phyloP scores from a whole-genome alignment of 1,140 invertebrate genomes.

The Aphidius gifuensis region DNA sequence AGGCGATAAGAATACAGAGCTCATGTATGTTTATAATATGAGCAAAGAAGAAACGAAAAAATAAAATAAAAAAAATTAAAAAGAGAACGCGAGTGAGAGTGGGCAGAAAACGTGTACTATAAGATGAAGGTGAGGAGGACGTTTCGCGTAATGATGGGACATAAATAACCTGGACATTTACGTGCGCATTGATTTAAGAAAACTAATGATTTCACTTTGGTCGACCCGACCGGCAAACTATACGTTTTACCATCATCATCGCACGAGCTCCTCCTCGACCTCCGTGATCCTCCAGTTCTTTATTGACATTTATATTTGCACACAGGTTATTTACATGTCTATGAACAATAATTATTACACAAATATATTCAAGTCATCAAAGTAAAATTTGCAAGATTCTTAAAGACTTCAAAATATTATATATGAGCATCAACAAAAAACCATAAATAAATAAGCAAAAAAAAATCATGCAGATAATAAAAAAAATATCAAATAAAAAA shows the following conservation, averaged over 20 bases:
- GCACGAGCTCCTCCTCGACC: not conserved
- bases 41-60: no score
- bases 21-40: no score
- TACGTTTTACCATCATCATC: conserved; percentile 35
- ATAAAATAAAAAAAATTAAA: conserved; percentile 6
- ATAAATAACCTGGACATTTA: conserved; percentile 57
- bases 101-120: conserved; percentile 3
- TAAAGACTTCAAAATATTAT: no score
- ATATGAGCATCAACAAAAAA: conserved; percentile 2
- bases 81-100: conserved; percentile 9
- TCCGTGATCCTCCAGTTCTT: not conserved
- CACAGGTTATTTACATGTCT: conserved; percentile 52
- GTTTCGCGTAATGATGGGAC: conserved; percentile 53
- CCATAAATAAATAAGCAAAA: not conserved
- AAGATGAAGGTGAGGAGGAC: conserved; percentile 40
- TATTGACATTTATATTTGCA: conserved; percentile 55
- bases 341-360: conserved; percentile 52
- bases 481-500: conserved; percentile 6
- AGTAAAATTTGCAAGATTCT: conserved; percentile 50
- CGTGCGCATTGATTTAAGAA: conserved; percentile 57
- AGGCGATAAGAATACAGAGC: no score
- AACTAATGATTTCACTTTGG: conserved; percentile 59
- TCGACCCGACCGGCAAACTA: conserved; percentile 34
- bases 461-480: not conserved
- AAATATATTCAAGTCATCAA: conserved; percentile 52